Evolutionary conservation across 64 coral and sea anemone genomes (phyloP).

Genomic region (Hydrozoanthus tunicans): DNA sequence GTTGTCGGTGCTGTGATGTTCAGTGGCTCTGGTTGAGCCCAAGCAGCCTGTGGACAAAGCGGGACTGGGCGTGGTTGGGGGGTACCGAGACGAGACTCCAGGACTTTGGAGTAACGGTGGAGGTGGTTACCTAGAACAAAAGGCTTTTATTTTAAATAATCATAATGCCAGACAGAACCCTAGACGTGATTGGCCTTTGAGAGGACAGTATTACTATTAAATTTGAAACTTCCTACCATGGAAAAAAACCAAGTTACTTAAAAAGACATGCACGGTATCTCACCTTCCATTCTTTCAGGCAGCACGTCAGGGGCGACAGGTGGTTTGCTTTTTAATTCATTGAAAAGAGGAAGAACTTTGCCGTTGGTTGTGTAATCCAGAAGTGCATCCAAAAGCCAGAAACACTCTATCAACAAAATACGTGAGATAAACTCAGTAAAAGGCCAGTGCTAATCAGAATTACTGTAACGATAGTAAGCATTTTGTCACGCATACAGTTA

Average conservation of each 20-base stretch:
- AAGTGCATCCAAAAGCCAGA: slow-evolving; percentile 86
- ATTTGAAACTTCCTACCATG: neutral
- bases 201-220: neutral
- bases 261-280: neutral
- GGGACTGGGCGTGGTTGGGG: slow-evolving; percentile 76
- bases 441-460: neutral
- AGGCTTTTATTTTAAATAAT: too few relatives aligned
- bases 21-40: slow-evolving; percentile 80
- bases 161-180: too few relatives aligned
- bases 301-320: slow-evolving; percentile 31
- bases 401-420: slow-evolving; percentile 72
- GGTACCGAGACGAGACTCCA: slow-evolving; percentile 78
- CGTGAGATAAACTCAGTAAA: neutral
- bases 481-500: too few relatives aligned
- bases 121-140: slow-evolving; percentile 84
- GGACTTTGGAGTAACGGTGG: slow-evolving; percentile 95
- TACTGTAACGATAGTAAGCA: neutral
- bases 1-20: slow-evolving; percentile 71
- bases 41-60: slow-evolving; percentile 64
- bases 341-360: slow-evolving; percentile 63
- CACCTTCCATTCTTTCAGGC: slow-evolving; percentile 98
- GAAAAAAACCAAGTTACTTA: neutral
- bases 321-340: slow-evolving; percentile 50
- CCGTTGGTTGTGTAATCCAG: slow-evolving; percentile 80
- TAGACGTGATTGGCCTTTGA: too few relatives aligned